These are phyloP conservation scores for Bucorvus abyssinicus DNA, from an alignment of 2,797 vertebrate genomes.

Conservation along the genomic window DNA sequence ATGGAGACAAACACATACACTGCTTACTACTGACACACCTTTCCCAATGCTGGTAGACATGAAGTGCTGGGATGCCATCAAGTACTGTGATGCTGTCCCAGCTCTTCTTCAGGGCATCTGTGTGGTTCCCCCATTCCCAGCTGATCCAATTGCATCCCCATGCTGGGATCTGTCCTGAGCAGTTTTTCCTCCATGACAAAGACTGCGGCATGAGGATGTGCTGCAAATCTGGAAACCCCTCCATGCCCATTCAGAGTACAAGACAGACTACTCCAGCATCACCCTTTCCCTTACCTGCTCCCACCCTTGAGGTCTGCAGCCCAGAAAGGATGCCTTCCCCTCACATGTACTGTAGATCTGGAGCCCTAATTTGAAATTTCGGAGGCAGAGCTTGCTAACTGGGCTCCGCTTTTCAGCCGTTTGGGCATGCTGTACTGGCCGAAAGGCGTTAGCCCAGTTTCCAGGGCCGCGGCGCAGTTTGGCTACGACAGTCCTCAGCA, in stretches of 20 bases:
- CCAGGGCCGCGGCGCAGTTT: background rate
- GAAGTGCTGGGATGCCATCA: background rate
- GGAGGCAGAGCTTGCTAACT: background rate
- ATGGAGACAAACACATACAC: background rate
- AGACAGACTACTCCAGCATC: background rate
- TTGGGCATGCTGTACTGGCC: background rate
- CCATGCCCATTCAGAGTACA: fast-evolving
- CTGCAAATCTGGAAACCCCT: background rate
- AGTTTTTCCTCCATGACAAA: background rate
- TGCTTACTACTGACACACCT: background rate
- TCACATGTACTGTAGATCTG: background rate
- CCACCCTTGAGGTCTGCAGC: background rate
- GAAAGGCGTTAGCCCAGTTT: background rate
- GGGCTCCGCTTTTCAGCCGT: background rate
- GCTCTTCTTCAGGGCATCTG: background rate
- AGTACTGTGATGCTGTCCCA: background rate
- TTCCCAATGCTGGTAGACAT: background rate
- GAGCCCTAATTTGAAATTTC: background rate
- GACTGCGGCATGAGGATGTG: fast-evolving
- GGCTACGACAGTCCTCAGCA: background rate
- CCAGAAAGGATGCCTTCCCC: background rate
- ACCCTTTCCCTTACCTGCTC: background rate
- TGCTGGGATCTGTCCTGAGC: background rate
- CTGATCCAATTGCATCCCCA: fast-evolving
- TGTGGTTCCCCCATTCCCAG: background rate